Evolutionary conservation across 1,140 invertebrate genomes (phyloP), one percentile per base, ranked within the genome.

Genomic region (Solen grandis): DNA sequence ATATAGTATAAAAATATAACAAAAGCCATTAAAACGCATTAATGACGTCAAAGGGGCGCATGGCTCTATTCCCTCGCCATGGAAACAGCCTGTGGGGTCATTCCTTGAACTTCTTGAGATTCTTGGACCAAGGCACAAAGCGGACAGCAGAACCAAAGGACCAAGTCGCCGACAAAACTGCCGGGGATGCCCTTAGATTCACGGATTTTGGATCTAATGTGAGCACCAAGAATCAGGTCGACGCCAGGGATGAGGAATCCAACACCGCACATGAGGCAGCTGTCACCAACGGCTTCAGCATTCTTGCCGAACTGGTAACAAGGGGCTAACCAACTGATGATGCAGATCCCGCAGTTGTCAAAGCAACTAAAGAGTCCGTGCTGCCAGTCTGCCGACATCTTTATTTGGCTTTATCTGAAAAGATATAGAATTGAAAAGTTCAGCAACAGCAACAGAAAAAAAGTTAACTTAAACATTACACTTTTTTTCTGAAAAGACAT

Each of bases 221-320:
- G 84, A 1, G 87, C 59, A 10, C 76, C 85, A 0, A 85, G 80
- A 46, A 87, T 82, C 35, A 89, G 59, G 57, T 89, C 88, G 29
- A 88, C 81, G 8, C 86, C 63, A 29, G 90, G 89, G 19, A 89
- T 65, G 13, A 90, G 55, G 54, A 85, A 87, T 5, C 84, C 81
- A 1, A 89, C 0, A 0, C 90, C 90, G 69, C 89, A 92, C 2
- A 89, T 57, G 22, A 88, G 69, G 77, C 91, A 92, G n/a, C 77
- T 83, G 36, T 91, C 89, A 1, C 89, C 90, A 1, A 91, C 84
- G 0, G 89, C 89, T 63, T 92, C 91, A 16, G 91, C 89, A 81
- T 91, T 91, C 74, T 90, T 89, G 10, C 91, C 91, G 65, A 90
- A 88, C 62, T 86, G 85, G 79, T 91, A 90, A 60, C 91, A 92